Base-by-base conservation (phyloP, 2,797 vertebrate genomes). In the Helarctos malayanus region DNA sequence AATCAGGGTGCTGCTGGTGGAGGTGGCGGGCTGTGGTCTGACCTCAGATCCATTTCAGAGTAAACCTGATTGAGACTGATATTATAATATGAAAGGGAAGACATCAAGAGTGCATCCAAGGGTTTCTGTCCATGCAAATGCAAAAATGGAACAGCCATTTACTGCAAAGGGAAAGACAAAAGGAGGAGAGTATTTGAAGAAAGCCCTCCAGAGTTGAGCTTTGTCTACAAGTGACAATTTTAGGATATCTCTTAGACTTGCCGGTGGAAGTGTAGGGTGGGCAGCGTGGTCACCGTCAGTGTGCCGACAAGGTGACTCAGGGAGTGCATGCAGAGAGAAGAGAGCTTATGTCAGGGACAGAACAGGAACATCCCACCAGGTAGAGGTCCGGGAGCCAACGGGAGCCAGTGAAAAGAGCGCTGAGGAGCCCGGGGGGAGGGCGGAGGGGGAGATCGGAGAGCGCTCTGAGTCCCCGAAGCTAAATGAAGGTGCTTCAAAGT, bases 401-500 rank as follows among this genome's bases (percentile, higher is more conserved):
- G 4, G 19, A 29, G 18, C 6, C 38, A 5, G 1, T 4, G 3
- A 49, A 7, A 29, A 12, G 14, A 73, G 59, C 4, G 7, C 27
- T 47, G 56, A 71, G 61, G 27, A 59, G 57, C 14, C 3, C 6
- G 2, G 0, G 2, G 8, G 15, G 35, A 8, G 2, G 0, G 3
- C 6, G 15, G 41, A 84, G 18, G n/a, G 5, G 16, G 71, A 56
- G 7, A 25, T 32, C 3, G 0, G 1, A 6, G 27, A 2, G 3
- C 13, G 21, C 27, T 35, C 19, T 5, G 18, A 65, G 54, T 35
- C 38, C 27, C 59, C 21, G 47, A 25, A 1, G 38, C 11, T 38
- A 14, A n/a, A 75, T 0, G 8, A 92, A 88, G 18, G 25, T 61
- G 15, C 75, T 91, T 90, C 49, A 52, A 61, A 81, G 89, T 19